Percentiles rank a stretch among this genome's conserved stretches.
Conservation (phyloP, 2,888 invertebrate species). For the Metallyticus violacea region DNA sequence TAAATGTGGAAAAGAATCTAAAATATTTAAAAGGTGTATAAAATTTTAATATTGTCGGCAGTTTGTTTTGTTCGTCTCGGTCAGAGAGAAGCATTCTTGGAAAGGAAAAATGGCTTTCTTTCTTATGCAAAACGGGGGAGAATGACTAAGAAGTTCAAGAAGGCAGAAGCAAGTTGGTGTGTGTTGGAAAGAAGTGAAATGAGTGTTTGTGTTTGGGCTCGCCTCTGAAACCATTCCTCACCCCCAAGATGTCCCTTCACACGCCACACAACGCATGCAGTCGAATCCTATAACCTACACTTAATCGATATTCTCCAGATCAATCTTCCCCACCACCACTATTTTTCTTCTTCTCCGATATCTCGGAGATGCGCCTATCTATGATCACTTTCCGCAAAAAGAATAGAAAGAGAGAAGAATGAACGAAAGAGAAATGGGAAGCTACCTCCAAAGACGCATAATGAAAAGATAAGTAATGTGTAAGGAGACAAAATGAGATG, state of each 20-base stretch:
- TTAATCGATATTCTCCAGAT: conserved; percentile 21
- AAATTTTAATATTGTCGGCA: not conserved
- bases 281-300: not conserved
- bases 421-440: not conserved
- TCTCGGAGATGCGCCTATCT: not conserved
- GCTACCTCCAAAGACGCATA: not conserved
- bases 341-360: conserved; percentile 6
- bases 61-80: not conserved
- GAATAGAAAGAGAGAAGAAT: not conserved
- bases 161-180: not conserved
- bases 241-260: too few relatives aligned
- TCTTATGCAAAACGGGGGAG: not conserved
- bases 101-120: not conserved
- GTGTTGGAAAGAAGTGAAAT: not conserved
- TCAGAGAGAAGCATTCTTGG: not conserved
- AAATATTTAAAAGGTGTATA: too few relatives aligned
- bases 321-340: conserved; percentile 16
- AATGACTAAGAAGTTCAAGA: not conserved
- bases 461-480: not conserved
- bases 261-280: not conserved
- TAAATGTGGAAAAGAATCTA: too few relatives aligned
- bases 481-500: not conserved
- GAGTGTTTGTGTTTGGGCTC: conserved; percentile 21
- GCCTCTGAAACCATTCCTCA: not conserved
- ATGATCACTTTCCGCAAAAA: not conserved